phyloP scores from a whole-genome alignment of 2,113 vertebrate genomes.

The Petrocephalus zakoni region DNA sequence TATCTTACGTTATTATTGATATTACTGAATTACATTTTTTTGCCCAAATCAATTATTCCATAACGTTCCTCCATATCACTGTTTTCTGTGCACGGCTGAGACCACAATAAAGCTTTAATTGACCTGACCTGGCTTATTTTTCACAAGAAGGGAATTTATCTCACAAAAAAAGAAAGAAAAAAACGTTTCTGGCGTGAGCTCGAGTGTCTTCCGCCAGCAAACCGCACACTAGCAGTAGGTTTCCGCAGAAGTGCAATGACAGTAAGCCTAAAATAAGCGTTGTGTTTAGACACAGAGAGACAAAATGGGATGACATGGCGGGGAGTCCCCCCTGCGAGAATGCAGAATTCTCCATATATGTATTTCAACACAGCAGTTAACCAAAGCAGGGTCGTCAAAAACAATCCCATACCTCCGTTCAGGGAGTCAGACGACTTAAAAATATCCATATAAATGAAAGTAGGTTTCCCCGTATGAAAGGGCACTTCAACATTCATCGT shows the following conservation, averaged over 20 bases:
- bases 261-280: neutral
- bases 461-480: neutral
- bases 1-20: neutral
- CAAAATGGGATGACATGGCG: neutral
- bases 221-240: neutral
- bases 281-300: neutral
- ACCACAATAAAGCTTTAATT: neutral
- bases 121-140: neutral
- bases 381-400: neutral
- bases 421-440: neutral
- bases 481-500: neutral
- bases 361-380: neutral
- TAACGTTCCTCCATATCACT: neutral
- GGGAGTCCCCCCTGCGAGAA: neutral
- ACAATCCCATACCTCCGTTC: neutral
- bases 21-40: neutral
- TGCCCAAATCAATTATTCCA: neutral
- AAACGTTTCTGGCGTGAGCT: neutral
- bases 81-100: neutral
- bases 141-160: neutral
- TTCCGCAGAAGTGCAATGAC: neutral
- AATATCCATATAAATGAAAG: constrained; percentile 3
- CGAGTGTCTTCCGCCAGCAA: neutral
- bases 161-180: neutral
- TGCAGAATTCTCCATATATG: neutral